phyloP scores from a whole-genome alignment of 2,113 vertebrate genomes.

The Bungarus multicinctus region DNA sequence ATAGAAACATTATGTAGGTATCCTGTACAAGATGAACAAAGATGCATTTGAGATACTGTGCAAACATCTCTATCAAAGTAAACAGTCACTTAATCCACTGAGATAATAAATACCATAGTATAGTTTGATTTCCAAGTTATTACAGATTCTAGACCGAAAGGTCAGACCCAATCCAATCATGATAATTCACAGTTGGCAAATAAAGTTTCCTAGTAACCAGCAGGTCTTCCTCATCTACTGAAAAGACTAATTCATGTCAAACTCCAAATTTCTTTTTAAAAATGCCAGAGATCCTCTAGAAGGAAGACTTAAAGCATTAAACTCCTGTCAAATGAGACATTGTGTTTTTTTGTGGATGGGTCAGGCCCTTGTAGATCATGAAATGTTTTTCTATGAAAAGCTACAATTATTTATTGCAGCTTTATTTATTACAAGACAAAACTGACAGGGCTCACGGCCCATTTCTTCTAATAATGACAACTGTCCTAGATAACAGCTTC shows the following conservation, averaged over 20 bases:
- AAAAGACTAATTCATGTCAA: background rate
- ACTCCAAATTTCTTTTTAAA: background rate
- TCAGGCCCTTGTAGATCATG: slow-evolving; percentile 4
- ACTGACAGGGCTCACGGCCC: slow-evolving; percentile 14
- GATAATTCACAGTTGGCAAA: background rate
- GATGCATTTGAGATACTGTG: background rate
- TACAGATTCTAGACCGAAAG: fast-evolving
- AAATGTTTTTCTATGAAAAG: slow-evolving; percentile 26
- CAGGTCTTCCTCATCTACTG: background rate
- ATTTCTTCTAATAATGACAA: slow-evolving; percentile 30
- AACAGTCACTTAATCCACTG: background rate
- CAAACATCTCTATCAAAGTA: background rate
- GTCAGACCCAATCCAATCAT: fast-evolving
- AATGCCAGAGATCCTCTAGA: slow-evolving; percentile 2
- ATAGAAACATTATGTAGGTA: background rate
- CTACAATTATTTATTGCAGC: slow-evolving; percentile 32
- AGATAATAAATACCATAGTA: background rate
- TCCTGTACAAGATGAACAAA: background rate
- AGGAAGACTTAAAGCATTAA: slow-evolving; percentile 12
- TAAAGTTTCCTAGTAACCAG: background rate
- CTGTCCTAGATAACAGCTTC: slow-evolving; percentile 37
- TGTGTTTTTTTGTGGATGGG: slow-evolving; percentile 25
- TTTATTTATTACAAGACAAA: slow-evolving; percentile 16
- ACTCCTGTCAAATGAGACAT: slow-evolving; percentile 33
- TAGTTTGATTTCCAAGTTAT: background rate